These are phyloP conservation scores for Vandiemenella viatica DNA, from an alignment of 2,888 invertebrate genomes.

Conservation along the genomic window DNA sequence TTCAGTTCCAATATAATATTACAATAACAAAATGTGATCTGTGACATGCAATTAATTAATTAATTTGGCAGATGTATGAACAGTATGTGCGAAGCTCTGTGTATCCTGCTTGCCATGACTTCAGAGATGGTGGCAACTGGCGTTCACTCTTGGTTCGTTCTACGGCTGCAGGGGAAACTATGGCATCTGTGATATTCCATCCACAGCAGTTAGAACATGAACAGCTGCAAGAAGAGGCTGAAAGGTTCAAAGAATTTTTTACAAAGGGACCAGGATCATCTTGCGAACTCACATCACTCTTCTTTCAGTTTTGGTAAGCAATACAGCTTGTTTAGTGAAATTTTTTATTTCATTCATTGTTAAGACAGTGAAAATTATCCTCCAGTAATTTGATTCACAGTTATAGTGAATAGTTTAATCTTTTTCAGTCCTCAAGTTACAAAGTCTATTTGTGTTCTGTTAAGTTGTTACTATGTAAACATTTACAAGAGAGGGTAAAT, in stretches of 20 bases:
- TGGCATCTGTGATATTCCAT: slow-evolving; percentile 30
- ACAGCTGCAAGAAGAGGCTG: slow-evolving; percentile 19
- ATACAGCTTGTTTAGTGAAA: too few relatives aligned
- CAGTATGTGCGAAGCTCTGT: slow-evolving; percentile 25
- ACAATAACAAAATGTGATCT: not conserved
- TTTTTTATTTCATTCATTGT: too few relatives aligned
- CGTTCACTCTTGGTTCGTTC: slow-evolving; percentile 33
- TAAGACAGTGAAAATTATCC: too few relatives aligned
- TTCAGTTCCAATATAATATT: not conserved
- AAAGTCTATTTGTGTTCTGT: not conserved
- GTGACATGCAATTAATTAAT: too few relatives aligned
- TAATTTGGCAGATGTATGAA: slow-evolving; percentile 23
- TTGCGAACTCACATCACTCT: slow-evolving; percentile 20
- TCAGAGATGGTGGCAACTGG: slow-evolving; percentile 35
- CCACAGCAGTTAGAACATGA: slow-evolving; percentile 24
- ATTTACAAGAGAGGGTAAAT: not conserved
- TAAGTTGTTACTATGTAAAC: not conserved
- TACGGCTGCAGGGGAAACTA: slow-evolving; percentile 27
- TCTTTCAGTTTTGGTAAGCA: slow-evolving; percentile 23
- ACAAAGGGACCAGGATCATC: slow-evolving; percentile 16
- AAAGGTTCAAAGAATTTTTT: slow-evolving; percentile 20
- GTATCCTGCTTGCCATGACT: slow-evolving; percentile 27
- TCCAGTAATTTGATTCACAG: too few relatives aligned
- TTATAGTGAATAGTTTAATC: too few relatives aligned
- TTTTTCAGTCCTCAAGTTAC: too few relatives aligned